Evolutionary conservation across 1,140 invertebrate species (phyloP).

Genomic region (Leguminivora glycinivorella): DNA sequence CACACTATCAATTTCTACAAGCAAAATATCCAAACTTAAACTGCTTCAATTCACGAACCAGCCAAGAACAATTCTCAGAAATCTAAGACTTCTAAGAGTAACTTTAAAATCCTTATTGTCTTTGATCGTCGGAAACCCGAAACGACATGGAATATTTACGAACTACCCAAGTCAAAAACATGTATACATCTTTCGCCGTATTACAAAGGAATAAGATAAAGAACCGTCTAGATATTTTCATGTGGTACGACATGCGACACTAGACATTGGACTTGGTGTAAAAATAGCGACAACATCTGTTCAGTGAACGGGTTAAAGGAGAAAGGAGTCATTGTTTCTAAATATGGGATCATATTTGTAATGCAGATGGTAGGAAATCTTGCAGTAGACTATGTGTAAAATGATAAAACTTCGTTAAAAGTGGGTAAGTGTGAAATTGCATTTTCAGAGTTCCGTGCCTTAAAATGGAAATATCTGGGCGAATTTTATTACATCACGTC

Average conservation of each 20-base stretch:
- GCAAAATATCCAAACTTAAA: too few species aligned
- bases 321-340: constrained; percentile 14
- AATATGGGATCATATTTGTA: constrained; percentile 3
- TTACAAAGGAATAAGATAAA: neutral
- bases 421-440: too few species aligned
- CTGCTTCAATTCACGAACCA: neutral
- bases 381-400: neutral
- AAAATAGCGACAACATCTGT: constrained; percentile 26
- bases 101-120: constrained; percentile 5
- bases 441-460: too few species aligned
- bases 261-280: constrained; percentile 25
- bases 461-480: too few species aligned
- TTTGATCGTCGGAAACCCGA: neutral
- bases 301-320: neutral
- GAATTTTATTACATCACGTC: too few species aligned
- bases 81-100: neutral
- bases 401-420: too few species aligned
- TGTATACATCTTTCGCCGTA: neutral
- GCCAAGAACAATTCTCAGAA: neutral
- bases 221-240: neutral
- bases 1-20: too few species aligned
- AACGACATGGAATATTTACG: neutral
- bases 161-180: neutral
- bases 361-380: neutral
- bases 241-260: neutral